These are phyloP conservation scores for Chiloscyllium punctatum DNA, from an alignment of 2,797 vertebrate species.

Conservation along the genomic window DNA sequence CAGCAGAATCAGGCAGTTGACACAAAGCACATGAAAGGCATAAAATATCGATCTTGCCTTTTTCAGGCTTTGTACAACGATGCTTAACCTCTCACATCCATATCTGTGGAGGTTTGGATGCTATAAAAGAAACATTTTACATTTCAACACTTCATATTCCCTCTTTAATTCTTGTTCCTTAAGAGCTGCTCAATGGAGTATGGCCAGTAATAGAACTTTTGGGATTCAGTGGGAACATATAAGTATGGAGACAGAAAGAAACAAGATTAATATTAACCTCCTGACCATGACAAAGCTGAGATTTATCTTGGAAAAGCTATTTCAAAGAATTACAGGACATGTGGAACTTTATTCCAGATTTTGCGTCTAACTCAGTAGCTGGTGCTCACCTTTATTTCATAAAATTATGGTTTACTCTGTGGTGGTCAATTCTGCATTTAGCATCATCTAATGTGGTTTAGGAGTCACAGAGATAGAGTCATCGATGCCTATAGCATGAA, in stretches of 20 bases:
- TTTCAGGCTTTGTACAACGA: neutral
- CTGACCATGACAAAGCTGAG: neutral
- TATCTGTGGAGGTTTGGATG: slow-evolving; percentile 10
- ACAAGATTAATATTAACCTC: neutral
- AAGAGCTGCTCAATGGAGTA: neutral
- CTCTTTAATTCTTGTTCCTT: slow-evolving; percentile 19
- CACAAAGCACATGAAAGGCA: neutral
- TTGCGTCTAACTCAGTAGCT: neutral
- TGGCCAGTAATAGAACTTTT: neutral
- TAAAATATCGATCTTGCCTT: neutral
- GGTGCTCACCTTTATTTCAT: neutral
- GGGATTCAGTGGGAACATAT: neutral
- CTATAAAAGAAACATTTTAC: neutral
- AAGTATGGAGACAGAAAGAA: neutral
- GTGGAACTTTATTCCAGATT: neutral
- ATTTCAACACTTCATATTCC: neutral
- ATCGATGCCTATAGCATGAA: too few relatives aligned
- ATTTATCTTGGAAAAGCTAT: neutral
- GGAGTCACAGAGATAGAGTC: neutral
- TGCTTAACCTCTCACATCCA: neutral
- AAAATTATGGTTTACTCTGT: neutral
- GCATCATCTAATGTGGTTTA: neutral
- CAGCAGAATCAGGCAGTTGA: neutral
- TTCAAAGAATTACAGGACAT: neutral
- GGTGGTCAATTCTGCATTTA: neutral